These are phyloP conservation scores for Atlantisia rogersi DNA, from an alignment of 2,113 vertebrate genomes.

Conservation along the genomic window DNA sequence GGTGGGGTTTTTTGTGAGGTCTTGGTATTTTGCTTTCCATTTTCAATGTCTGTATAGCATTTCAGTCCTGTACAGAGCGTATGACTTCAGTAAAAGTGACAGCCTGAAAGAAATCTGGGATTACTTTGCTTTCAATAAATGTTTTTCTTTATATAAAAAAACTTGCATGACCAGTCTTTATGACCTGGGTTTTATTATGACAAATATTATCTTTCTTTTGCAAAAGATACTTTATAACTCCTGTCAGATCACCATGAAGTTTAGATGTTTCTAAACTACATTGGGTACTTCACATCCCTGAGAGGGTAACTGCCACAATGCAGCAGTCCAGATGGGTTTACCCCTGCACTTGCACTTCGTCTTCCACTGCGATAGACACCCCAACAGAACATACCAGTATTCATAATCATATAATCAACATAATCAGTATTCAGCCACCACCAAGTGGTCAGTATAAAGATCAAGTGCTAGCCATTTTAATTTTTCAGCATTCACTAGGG, in stretches of 20 bases:
- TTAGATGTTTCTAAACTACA: conserved; percentile 38
- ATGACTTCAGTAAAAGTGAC: background rate
- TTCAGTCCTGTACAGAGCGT: background rate
- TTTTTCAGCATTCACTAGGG: too few relatives aligned
- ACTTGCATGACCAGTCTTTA: background rate
- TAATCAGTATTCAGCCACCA: too few relatives aligned
- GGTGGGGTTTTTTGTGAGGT: fast-evolving
- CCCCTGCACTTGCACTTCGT: too few relatives aligned
- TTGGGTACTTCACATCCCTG: background rate
- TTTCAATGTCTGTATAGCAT: background rate
- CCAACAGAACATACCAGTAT: too few relatives aligned
- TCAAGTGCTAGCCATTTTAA: too few relatives aligned
- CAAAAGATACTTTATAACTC: background rate
- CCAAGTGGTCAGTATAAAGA: too few relatives aligned
- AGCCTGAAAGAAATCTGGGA: background rate
- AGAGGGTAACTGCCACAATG: conserved; percentile 14
- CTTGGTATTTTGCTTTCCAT: background rate
- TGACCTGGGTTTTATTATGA: background rate
- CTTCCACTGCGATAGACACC: too few relatives aligned
- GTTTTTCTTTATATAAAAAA: background rate
- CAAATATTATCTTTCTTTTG: background rate
- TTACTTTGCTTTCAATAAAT: background rate
- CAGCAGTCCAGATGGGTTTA: too few relatives aligned
- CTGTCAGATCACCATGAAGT: background rate
- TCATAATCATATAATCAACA: too few relatives aligned